Evolutionary conservation across 1,140 invertebrate genomes (phyloP), one percentile per base, ranked within the genome.

Genomic region (Alviniconcha marisindica): DNA sequence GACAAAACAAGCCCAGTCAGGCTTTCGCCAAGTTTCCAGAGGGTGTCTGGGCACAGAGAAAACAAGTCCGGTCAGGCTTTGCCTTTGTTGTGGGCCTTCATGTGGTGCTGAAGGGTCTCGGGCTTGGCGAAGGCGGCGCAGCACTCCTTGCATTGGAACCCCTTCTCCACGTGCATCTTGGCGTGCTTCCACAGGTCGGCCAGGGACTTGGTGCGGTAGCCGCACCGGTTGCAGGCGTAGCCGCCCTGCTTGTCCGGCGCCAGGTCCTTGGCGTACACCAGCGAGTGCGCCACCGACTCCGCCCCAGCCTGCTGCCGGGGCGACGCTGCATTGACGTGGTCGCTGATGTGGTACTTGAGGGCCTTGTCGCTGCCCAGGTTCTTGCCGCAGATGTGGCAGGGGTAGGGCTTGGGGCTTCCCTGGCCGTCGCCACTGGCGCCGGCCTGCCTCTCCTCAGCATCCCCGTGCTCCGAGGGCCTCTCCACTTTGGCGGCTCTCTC

Each of bases 151-250:
- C 69, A 71, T 15, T 71, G 69, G 36, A 31, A 71, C 38, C 18
- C 18, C 69, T 71, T 71, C 31, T 31, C 33, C 33, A 36, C 15
- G 69, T 71, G 69, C 36, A 71, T 40, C 69, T 36, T 40, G 33
- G 40, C 40, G 69, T 71, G 69, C 69, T 71, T 71, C 33, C 2
- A 15, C 36, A 71, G 36, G 69, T 71, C 69, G 36, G 69, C 69
- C 33, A 21, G 40, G 14, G 24, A 2, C 69, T 21, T 33, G 2
- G 3, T 3, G 2, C 33, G 2, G 36, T 36, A 71, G 69, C 69
- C 69, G 36, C 69, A 71, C 5, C 69, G 69, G 36, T 71, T 33
- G 69, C 69, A 71, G 7, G 18, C 33, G 24, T 21, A 71, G 5
- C 63, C 63, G 15, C 69, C 69, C 18, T 14, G 7, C 69, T 71